Base-by-base conservation (phyloP, 2,888 invertebrate species). In the Subacronicta megacephala region DNA sequence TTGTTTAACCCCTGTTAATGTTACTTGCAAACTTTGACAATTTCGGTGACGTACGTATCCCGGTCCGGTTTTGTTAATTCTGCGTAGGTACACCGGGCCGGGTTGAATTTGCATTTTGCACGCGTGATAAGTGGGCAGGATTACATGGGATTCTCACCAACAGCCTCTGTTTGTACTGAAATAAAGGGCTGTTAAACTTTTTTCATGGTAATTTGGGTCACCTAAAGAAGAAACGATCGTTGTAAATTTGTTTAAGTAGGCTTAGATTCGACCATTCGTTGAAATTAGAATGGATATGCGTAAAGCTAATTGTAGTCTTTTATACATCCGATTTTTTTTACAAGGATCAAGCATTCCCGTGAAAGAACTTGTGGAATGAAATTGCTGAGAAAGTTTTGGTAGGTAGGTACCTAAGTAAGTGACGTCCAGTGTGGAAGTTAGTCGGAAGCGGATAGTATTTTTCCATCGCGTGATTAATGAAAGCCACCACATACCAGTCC, bases 161-260 rank as follows among this genome's bases (percentile, higher is more conserved):
- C 91, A 88, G 91, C 90, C 92, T 90, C 90, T 91, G 93, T 93
- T 92, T 93, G 91, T 87, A 84, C 92, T 90, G 90, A 92, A 93
- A 93, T 93, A 93, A 93, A 93, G 92, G 92, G 92, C 89, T 91
- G 90, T 92, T 92, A 91, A 93, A 92, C 89, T 90, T 93, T 91
- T 93, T 93, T 92, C 90, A 90, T 89, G 91, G 90, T 87, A 92
- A 94, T 94, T 93, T 93, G 92, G 93, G 93, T 93, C 93, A 93
- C 92, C 90, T 93, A 92, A 84, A 84, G 84, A 88, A 90, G 91
- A 87, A 87, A 90, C 84, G 89, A 85, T 88, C 83, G 87, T 76
- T 91, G 89, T 92, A 90, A 93, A 93, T 93, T 92, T 90, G 90
- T 91, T 90, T 90, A 92, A 93, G 91, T 90, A 90, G 90, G 90